Evolutionary conservation across 2,113 vertebrate species (phyloP).

Genomic region (Dromaius novaehollandiae): DNA sequence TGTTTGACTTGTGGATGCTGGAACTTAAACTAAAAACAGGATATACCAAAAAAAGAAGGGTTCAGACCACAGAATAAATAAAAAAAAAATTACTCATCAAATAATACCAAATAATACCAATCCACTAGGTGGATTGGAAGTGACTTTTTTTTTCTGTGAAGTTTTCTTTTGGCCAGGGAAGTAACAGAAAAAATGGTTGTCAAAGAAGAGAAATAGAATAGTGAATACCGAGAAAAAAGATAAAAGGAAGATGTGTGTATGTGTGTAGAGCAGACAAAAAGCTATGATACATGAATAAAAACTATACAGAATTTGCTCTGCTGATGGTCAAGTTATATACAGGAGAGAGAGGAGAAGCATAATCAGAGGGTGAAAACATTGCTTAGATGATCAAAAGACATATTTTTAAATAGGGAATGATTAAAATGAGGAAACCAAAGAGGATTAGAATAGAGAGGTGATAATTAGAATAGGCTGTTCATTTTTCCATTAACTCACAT

Average conservation of each 20-base stretch:
- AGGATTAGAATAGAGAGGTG: slow-evolving; percentile 45
- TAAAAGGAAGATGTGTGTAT: neutral
- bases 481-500: slow-evolving; percentile 43
- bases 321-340: neutral
- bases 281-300: neutral
- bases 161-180: neutral
- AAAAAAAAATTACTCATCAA: neutral
- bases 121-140: neutral
- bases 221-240: neutral
- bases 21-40: neutral
- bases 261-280: neutral
- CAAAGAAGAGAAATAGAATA: neutral
- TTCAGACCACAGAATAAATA: neutral
- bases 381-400: slow-evolving; percentile 50
- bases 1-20: neutral
- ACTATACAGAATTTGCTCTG: neutral
- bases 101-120: neutral
- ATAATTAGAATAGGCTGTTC: slow-evolving; percentile 61
- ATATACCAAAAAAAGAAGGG: neutral
- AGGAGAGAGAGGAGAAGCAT: neutral
- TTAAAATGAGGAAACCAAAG: slow-evolving; percentile 49
- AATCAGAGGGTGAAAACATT: slow-evolving; percentile 37
- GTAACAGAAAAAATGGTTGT: neutral
- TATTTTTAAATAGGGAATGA: slow-evolving; percentile 40
- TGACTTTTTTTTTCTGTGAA: neutral